Evolutionary conservation across 2,888 invertebrate species (phyloP).

Genomic region (Liopterus haemorrhoidalis): DNA sequence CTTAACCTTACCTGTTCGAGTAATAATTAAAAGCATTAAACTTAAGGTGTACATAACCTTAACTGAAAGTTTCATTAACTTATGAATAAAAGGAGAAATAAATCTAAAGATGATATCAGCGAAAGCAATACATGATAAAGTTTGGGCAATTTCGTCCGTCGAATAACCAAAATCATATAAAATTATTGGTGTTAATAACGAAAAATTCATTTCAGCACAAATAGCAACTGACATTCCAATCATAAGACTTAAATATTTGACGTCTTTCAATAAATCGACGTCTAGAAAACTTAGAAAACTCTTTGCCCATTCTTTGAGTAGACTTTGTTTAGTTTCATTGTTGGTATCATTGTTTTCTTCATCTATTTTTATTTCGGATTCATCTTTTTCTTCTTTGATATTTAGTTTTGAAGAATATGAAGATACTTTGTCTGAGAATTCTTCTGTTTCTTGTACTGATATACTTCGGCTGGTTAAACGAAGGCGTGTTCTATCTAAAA

Average conservation of each 20-base stretch:
- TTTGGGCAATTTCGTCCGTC: slow-evolving; percentile 53
- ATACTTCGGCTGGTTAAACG: slow-evolving; percentile 8
- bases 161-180: slow-evolving; percentile 56
- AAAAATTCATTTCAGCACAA: slow-evolving; percentile 65
- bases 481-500: slow-evolving; percentile 17
- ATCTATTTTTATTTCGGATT: slow-evolving; percentile 23
- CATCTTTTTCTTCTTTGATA: slow-evolving; percentile 31
- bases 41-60: slow-evolving; percentile 60
- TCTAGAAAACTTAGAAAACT: slow-evolving; percentile 53
- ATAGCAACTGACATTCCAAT: slow-evolving; percentile 62
- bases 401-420: slow-evolving; percentile 23
- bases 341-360: slow-evolving; percentile 2
- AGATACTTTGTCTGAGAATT: slow-evolving; percentile 4
- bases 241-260: slow-evolving; percentile 61
- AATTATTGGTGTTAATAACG: slow-evolving; percentile 60
- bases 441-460: slow-evolving; percentile 4
- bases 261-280: slow-evolving; percentile 59
- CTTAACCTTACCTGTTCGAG: slow-evolving; percentile 56
- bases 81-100: slow-evolving; percentile 60
- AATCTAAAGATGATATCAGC: slow-evolving; percentile 56
- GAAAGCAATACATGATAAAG: slow-evolving; percentile 56
- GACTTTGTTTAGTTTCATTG: slow-evolving; percentile 7
- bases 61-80: slow-evolving; percentile 55
- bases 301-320: not conserved
- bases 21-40: slow-evolving; percentile 53